Conservation (phyloP, 2,888 invertebrate species). For the Axea sp. region DNA sequence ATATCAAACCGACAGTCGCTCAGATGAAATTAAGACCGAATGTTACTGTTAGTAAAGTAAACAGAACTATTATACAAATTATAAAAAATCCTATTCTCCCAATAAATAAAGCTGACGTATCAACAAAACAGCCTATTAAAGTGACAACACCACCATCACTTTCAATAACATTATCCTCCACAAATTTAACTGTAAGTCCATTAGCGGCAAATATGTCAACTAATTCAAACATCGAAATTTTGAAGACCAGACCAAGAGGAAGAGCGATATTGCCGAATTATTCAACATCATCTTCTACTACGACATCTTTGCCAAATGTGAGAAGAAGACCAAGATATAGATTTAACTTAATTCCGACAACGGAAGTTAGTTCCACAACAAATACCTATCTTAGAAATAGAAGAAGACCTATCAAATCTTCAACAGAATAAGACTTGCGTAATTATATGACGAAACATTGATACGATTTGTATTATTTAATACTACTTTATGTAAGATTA, state of each 20-base stretch:
- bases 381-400: constrained; percentile 3
- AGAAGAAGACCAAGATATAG: constrained; percentile 13
- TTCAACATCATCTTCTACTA: constrained; percentile 1
- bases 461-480: too few species aligned
- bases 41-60: constrained; percentile 31
- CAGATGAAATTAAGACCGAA: constrained; percentile 17
- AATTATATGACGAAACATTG: too few species aligned
- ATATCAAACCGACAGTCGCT: constrained; percentile 25
- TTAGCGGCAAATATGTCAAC: constrained; percentile 10
- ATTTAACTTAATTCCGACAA: constrained; percentile 5
- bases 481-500: too few species aligned
- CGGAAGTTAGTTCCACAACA: neutral
- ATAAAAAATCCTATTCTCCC: constrained; percentile 21
- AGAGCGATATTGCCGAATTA: neutral
- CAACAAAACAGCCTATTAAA: neutral
- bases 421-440: neutral
- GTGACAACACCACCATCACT: neutral
- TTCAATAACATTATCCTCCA: neutral
- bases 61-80: constrained; percentile 24
- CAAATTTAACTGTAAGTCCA: constrained; percentile 15
- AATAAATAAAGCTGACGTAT: neutral
- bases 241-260: constrained; percentile 43
- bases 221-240: constrained; percentile 30
- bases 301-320: neutral
- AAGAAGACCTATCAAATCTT: constrained; percentile 18